A percentile compares a stretch with the other conserved stretches of the same genome.
Evolutionary conservation across 2,797 vertebrate genomes (phyloP).

Genomic region (Silurus lanzhouensis): DNA sequence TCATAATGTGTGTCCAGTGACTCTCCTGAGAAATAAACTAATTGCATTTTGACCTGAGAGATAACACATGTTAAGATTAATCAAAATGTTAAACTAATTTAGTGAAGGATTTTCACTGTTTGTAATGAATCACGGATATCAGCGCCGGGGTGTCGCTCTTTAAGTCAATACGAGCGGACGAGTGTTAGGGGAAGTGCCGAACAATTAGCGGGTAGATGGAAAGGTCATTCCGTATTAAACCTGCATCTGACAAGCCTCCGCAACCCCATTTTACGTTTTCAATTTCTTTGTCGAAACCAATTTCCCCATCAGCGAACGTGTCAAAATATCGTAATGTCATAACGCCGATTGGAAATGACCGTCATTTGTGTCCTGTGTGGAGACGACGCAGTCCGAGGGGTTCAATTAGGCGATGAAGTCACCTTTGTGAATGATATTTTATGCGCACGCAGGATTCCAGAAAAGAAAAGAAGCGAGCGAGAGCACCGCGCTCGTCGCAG

Average conservation of each 20-base stretch:
- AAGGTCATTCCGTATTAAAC: conserved; percentile 55
- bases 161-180: conserved; percentile 40
- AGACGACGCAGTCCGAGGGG: neutral
- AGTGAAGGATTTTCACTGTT: conserved; percentile 50
- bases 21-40: conserved; percentile 58
- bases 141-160: conserved; percentile 37
- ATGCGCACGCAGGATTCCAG: neutral
- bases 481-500: neutral
- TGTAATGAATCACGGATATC: conserved; percentile 56
- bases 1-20: conserved; percentile 41
- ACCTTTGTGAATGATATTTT: conserved; percentile 22
- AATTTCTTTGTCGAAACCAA: conserved; percentile 35
- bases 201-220: conserved; percentile 48
- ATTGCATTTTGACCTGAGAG: conserved; percentile 69
- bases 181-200: conserved; percentile 27
- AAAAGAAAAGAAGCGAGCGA: neutral
- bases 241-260: conserved; percentile 32
- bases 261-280: conserved; percentile 29
- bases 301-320: neutral
- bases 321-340: conserved; percentile 34
- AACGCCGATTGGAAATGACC: conserved; percentile 11
- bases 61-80: conserved; percentile 63
- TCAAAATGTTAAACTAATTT: conserved; percentile 73
- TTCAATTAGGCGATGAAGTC: conserved; percentile 10
- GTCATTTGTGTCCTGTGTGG: conserved; percentile 6